phyloP scores from a whole-genome alignment of 2,113 vertebrate species.

The Sakesphorus luctuosus region DNA sequence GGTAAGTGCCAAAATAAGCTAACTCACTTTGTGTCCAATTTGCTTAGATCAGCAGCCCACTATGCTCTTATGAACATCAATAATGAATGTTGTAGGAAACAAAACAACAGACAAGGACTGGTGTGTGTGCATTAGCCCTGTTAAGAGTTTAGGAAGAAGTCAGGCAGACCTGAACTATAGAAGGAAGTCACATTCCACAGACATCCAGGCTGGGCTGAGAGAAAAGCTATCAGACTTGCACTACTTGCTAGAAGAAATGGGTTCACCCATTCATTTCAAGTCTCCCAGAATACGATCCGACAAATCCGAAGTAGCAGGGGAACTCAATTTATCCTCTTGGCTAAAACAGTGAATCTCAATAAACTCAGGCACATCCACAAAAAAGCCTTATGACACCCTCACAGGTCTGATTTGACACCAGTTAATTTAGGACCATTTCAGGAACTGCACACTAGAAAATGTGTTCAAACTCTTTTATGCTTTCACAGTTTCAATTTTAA shows the following conservation, averaged over 20 bases:
- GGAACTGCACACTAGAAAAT: not conserved
- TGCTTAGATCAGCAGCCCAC: slow-evolving; percentile 20
- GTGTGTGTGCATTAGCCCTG: not conserved
- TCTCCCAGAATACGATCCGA: not conserved
- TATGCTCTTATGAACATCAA: not conserved
- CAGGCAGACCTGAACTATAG: not conserved
- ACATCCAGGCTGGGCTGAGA: not conserved
- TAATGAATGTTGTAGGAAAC: not conserved
- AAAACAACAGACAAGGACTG: not conserved
- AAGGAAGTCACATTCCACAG: not conserved
- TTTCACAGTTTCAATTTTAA: not conserved
- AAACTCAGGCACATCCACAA: not conserved
- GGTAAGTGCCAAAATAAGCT: not conserved
- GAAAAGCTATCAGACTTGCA: not conserved
- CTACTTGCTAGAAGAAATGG: not conserved
- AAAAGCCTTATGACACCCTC: not conserved
- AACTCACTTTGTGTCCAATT: not conserved
- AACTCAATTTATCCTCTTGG: not conserved
- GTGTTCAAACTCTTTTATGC: not conserved
- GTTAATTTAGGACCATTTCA: not conserved
- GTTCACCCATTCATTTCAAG: rapidly evolving
- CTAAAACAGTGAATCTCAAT: not conserved
- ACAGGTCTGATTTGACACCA: not conserved
- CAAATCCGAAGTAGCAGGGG: not conserved
- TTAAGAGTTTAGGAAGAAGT: not conserved